Conservation (phyloP, 2,888 invertebrate genomes). For the Thereva unica region DNA sequence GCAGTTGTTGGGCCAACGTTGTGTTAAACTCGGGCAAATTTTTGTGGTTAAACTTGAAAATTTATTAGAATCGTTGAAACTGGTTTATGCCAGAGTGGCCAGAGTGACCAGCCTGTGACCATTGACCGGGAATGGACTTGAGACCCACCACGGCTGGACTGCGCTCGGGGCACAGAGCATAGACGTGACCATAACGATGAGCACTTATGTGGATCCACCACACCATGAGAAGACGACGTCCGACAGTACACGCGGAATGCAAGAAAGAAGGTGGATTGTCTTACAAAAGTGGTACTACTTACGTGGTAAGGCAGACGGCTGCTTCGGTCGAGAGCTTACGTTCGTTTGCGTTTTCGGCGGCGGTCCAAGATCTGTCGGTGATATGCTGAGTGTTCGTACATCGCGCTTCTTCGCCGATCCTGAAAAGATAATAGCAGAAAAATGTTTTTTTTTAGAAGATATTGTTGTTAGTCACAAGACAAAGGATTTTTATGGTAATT, state of each 20-base stretch:
- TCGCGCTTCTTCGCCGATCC: slow-evolving; percentile 60
- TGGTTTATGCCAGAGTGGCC: not conserved
- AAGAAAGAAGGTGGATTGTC: too few species aligned
- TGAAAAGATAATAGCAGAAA: slow-evolving; percentile 45
- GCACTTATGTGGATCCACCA: too few species aligned
- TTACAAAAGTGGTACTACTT: slow-evolving; percentile 46
- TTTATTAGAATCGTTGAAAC: not conserved
- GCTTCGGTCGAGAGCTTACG: slow-evolving; percentile 49
- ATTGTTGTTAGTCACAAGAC: not conserved
- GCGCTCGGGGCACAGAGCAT: too few species aligned
- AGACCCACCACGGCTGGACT: too few species aligned
- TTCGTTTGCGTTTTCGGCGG: slow-evolving; percentile 58
- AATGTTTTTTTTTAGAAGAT: not conserved
- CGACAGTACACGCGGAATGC: too few species aligned
- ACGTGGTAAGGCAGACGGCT: slow-evolving; percentile 52
- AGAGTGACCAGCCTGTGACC: not conserved
- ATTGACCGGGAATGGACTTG: not conserved
- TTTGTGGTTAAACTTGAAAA: slow-evolving; percentile 10
- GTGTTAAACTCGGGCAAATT: slow-evolving; percentile 2
- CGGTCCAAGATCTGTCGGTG: slow-evolving; percentile 58
- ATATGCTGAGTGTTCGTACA: slow-evolving; percentile 58
- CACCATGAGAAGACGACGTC: too few species aligned
- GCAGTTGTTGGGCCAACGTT: not conserved
- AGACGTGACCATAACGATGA: too few species aligned
- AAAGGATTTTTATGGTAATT: too few species aligned